Base-by-base conservation (phyloP, 2,797 vertebrate species). In the Onychomys leucogaster region DNA sequence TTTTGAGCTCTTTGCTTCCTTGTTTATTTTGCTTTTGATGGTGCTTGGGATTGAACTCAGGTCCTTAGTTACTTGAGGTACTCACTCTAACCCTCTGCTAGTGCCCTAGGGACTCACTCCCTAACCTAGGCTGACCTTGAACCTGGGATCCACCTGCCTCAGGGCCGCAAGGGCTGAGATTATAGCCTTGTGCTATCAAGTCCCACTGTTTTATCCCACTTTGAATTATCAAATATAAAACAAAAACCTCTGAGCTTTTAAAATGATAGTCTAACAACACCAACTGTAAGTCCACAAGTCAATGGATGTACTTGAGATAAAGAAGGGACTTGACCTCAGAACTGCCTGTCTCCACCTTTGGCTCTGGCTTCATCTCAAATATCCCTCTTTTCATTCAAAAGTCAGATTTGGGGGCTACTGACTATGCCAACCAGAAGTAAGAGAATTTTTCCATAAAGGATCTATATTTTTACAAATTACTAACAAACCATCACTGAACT, bases 201-300 rank as follows among this genome's bases (percentile, higher is more conserved):
- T 19, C 32, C 23, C 32, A 63, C 59, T 78, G 17, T 29, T 93
- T 96, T 52, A 89, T 80, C 52, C 9, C 61, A 78, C 32, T 77
- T 90, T 85, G 17, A 94, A 84, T 76, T 43, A 88, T 63, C 81
- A 90, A 78, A 67, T 85, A 17, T 59, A 80, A 94, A 67, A 34
- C 37, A n/a, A 13, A 85, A 14, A 65, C 29, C 14, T 69, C 13
- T 32, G 63, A 5, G 49, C 59, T 89, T 63, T 55, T 55, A 85
- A 80, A 86, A 93, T 23, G 10, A 8, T 2, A 95, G 41, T 21
- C 12, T 75, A 49, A 16, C 8, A 49, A 16, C 8, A 63, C 29
- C 63, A 46, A 94, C 21, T 73, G 7, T 67, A 67, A 91, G 71
- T n/a, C 17, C 85, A 34, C n/a, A 90, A 77, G 14, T 52, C 55